A percentile compares a stretch with the other conserved stretches of the same genome.
These are phyloP conservation scores for Urocynchramus pylzowi DNA, from an alignment of 2,113 vertebrate species.

Conservation along the genomic window DNA sequence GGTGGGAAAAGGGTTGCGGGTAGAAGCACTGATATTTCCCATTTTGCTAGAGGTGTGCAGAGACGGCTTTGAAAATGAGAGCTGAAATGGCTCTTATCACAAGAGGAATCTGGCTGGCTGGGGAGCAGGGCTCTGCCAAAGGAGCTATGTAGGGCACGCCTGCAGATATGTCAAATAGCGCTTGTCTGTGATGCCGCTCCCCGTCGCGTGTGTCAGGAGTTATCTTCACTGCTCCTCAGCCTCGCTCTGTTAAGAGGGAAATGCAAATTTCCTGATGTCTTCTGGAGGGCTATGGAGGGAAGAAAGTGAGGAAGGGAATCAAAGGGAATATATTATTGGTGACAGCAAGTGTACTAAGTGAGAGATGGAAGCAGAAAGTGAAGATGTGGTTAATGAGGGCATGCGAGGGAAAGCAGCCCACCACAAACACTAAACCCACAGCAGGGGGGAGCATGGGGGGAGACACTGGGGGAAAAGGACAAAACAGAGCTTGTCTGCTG, in stretches of 20 bases:
- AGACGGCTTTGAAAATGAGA: neutral
- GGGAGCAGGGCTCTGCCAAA: neutral
- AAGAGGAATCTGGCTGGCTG: neutral
- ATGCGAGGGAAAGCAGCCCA: neutral
- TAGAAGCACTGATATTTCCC: neutral
- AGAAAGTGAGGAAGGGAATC: slow-evolving; percentile 15
- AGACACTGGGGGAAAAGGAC: neutral
- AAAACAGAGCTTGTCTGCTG: neutral
- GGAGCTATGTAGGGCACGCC: neutral
- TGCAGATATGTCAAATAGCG: neutral
- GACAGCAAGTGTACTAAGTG: neutral
- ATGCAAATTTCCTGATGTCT: slow-evolving; percentile 20
- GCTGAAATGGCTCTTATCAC: neutral
- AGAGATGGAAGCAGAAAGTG: neutral
- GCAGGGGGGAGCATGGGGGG: neutral
- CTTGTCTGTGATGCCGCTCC: neutral
- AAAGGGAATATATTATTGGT: slow-evolving; percentile 40
- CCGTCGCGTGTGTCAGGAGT: neutral
- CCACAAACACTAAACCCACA: accelerated
- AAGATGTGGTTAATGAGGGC: slow-evolving; percentile 19
- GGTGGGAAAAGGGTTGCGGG: neutral
- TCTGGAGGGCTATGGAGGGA: neutral
- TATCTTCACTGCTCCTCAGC: neutral
- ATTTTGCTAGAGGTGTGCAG: neutral
- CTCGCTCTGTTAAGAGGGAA: neutral